These are phyloP conservation scores for Thecophora atra DNA, from an alignment of 2,888 invertebrate species.

Conservation along the genomic window DNA sequence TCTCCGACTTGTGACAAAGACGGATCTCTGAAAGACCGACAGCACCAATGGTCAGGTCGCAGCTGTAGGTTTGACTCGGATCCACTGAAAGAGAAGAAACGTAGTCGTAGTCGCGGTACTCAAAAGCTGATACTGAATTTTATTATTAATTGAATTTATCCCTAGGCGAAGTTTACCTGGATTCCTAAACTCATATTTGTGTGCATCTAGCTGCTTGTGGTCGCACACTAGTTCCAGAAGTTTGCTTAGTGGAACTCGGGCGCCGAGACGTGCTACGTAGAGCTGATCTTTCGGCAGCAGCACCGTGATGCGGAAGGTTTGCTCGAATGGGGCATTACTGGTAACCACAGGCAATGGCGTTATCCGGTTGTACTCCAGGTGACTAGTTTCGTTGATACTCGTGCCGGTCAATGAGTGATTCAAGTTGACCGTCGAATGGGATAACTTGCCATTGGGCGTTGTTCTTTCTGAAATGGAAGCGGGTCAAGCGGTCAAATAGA, in stretches of 20 bases:
- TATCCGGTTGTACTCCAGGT: slow-evolving; percentile 65
- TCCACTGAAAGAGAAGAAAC: slow-evolving; percentile 55
- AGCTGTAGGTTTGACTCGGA: slow-evolving; percentile 65
- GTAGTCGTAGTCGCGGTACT: too few species aligned
- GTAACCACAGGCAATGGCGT: slow-evolving; percentile 63
- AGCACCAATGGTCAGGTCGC: slow-evolving; percentile 64
- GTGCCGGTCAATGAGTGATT: slow-evolving; percentile 55
- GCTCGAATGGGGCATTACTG: slow-evolving; percentile 66
- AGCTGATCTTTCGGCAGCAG: slow-evolving; percentile 83
- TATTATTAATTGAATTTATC: too few species aligned
- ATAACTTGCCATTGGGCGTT: slow-evolving; percentile 58
- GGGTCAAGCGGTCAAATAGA: too few species aligned
- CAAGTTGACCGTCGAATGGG: slow-evolving; percentile 61
- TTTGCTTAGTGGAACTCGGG: slow-evolving; percentile 74
- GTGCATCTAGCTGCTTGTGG: slow-evolving; percentile 78
- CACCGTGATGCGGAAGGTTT: slow-evolving; percentile 69
- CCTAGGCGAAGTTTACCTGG: slow-evolving; percentile 69
- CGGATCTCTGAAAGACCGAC: slow-evolving; percentile 66
- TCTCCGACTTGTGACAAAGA: slow-evolving; percentile 64
- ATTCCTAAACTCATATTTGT: slow-evolving; percentile 80
- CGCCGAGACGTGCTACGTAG: slow-evolving; percentile 79
- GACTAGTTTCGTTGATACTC: slow-evolving; percentile 65
- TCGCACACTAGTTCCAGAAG: slow-evolving; percentile 78
- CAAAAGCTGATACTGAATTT: too few species aligned
- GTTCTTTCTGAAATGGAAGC: slow-evolving; percentile 50